Percentiles rank a stretch among this genome's conserved stretches.
Conservation (phyloP, 2,113 vertebrate genomes). For the Rhinichthys klamathensis region DNA sequence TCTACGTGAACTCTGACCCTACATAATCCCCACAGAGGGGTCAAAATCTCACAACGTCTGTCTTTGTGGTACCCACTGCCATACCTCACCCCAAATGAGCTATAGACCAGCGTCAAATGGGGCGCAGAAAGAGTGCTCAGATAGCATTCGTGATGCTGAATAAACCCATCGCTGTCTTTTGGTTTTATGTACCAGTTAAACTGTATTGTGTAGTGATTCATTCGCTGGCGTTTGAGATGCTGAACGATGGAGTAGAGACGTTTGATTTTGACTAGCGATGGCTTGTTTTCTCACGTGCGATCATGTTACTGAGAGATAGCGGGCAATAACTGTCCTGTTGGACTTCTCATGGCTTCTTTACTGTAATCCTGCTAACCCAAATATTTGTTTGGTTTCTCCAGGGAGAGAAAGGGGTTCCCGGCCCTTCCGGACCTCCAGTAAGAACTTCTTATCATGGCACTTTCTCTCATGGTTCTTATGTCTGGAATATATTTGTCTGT, state of each 20-base stretch:
- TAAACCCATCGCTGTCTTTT: neutral
- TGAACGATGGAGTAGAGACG: neutral
- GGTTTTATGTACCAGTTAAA: neutral
- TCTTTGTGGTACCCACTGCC: slow-evolving; percentile 44
- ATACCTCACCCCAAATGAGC: slow-evolving; percentile 51
- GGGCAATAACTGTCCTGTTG: slow-evolving; percentile 49
- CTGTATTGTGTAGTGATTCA: neutral
- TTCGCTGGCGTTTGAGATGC: too few relatives aligned
- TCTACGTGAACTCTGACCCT: slow-evolving; percentile 62
- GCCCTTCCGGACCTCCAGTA: slow-evolving; percentile 91
- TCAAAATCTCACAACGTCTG: slow-evolving; percentile 37
- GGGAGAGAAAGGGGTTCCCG: slow-evolving; percentile 92
- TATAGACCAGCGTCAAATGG: slow-evolving; percentile 43
- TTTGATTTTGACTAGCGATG: neutral
- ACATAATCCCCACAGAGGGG: slow-evolving; percentile 56
- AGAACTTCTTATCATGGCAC: slow-evolving; percentile 70
- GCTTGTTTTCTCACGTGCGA: slow-evolving; percentile 42
- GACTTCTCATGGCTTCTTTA: slow-evolving; percentile 54
- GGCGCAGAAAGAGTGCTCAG: slow-evolving; percentile 24
- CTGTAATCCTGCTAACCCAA: slow-evolving; percentile 68
- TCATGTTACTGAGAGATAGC: slow-evolving; percentile 40
- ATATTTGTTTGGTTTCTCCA: slow-evolving; percentile 79
- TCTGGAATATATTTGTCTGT: slow-evolving; percentile 14
- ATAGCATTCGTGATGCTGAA: slow-evolving; percentile 30
- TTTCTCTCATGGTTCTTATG: slow-evolving; percentile 41